Percentiles rank a stretch among this genome's conserved stretches.
Conservation (phyloP, 2,797 vertebrate species). For the Falco rusticolus region DNA sequence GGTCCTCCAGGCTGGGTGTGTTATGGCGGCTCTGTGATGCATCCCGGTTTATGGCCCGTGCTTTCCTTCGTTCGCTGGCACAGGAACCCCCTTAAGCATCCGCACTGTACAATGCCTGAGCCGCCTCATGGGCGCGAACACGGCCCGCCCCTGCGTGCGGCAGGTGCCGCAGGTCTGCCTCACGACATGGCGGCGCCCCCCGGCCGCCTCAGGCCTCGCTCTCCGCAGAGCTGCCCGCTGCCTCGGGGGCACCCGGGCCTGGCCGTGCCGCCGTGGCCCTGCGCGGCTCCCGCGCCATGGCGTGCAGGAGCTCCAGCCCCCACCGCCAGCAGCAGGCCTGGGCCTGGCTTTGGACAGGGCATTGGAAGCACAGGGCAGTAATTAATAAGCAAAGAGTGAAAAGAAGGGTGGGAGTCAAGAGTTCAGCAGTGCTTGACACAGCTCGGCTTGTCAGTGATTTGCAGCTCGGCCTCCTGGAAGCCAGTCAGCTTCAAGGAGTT, state of each 20-base stretch:
- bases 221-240: background rate
- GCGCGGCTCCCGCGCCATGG: fast-evolving
- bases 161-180: fast-evolving
- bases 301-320: fast-evolving
- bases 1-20: fast-evolving
- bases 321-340: fast-evolving
- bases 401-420: background rate
- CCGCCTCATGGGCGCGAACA: fast-evolving
- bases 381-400: background rate
- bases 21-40: fast-evolving
- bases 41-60: fast-evolving
- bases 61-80: fast-evolving
- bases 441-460: background rate
- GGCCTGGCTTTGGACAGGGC: fast-evolving
- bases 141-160: fast-evolving
- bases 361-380: fast-evolving
- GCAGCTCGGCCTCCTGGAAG: background rate
- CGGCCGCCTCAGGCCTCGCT: fast-evolving
- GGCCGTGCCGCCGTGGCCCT: fast-evolving
- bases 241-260: fast-evolving
- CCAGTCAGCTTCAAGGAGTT: background rate
- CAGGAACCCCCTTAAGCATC: no score
- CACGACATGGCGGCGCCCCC: fast-evolving
- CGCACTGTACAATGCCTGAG: fast-evolving
- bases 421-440: background rate